phyloP scores from a whole-genome alignment of 2,888 invertebrate genomes.

The Cryptocephalus moraei region DNA sequence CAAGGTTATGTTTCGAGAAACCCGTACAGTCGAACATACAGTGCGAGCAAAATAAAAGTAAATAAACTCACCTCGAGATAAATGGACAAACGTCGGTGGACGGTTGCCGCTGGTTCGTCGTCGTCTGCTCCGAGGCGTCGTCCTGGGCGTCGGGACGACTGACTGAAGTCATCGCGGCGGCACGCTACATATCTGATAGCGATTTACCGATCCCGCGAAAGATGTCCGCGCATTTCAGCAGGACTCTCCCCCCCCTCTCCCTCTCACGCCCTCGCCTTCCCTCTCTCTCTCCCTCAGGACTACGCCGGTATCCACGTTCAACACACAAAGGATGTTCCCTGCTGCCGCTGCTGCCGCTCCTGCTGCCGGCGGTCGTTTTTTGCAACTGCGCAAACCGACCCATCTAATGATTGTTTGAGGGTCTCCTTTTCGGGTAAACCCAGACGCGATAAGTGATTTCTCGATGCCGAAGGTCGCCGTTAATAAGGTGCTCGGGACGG shows the following conservation, averaged over 20 bases:
- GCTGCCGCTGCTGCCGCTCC: constrained; percentile 9
- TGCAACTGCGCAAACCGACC: constrained; percentile 14
- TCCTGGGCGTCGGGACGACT: constrained; percentile 26
- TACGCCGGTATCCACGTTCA: neutral
- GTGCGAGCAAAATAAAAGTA: too few relatives aligned
- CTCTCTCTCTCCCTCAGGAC: neutral
- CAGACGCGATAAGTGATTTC: constrained; percentile 10
- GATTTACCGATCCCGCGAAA: constrained; percentile 31
- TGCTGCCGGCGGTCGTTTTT: neutral
- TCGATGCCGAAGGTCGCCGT: constrained; percentile 5
- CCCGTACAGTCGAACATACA: too few relatives aligned
- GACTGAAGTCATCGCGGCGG: constrained; percentile 28
- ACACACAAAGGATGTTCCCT: constrained; percentile 8
- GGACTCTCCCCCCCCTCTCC: constrained; percentile 4
- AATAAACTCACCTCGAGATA: constrained; percentile 5
- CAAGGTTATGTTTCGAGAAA: too few relatives aligned
- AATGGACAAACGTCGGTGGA: constrained; percentile 6
- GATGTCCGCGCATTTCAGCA: constrained; percentile 28
- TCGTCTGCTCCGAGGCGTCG: constrained; percentile 13
- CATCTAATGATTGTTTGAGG: constrained; percentile 14
- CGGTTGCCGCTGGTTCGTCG: constrained; percentile 7
- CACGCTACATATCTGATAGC: constrained; percentile 35
- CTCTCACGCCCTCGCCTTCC: neutral
- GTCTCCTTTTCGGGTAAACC: constrained; percentile 9
- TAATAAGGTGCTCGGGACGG: constrained; percentile 3